These are phyloP conservation scores for Spinus pinus DNA, from an alignment of 2,797 vertebrate genomes.

Conservation along the genomic window DNA sequence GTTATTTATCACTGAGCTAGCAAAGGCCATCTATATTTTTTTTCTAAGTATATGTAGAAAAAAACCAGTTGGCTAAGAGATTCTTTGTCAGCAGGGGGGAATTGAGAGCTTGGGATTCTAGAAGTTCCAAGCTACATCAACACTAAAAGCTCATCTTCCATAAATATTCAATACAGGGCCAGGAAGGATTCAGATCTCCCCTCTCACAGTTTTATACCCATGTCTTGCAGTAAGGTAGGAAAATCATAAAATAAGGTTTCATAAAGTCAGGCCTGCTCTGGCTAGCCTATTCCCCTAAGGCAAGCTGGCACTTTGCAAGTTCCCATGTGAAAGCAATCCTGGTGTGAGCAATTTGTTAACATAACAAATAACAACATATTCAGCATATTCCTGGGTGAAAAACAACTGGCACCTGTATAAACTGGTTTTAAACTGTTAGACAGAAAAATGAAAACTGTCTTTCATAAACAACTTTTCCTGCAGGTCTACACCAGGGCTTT, in stretches of 20 bases:
- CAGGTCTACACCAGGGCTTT: not conserved
- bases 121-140: not conserved
- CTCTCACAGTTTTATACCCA: not conserved
- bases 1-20: not conserved
- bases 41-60: not conserved
- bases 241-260: not conserved
- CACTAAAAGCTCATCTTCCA: not conserved
- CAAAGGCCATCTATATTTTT: not conserved
- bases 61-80: not conserved
- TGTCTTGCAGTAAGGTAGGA: not conserved
- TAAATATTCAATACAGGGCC: not conserved
- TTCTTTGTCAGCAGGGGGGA: not conserved
- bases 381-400: not conserved
- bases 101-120: not conserved
- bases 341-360: not conserved
- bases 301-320: not conserved
- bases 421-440: not conserved
- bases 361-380: not conserved
- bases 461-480: not conserved
- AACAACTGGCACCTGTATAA: not conserved
- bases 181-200: not conserved
- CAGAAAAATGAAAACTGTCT: not conserved
- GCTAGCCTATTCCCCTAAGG: not conserved
- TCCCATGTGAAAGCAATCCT: not conserved
- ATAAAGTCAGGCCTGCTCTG: not conserved